Evolutionary conservation across 2,888 invertebrate species (phyloP), one percentile per base, ranked within the genome.

Genomic region (Automeris io): DNA sequence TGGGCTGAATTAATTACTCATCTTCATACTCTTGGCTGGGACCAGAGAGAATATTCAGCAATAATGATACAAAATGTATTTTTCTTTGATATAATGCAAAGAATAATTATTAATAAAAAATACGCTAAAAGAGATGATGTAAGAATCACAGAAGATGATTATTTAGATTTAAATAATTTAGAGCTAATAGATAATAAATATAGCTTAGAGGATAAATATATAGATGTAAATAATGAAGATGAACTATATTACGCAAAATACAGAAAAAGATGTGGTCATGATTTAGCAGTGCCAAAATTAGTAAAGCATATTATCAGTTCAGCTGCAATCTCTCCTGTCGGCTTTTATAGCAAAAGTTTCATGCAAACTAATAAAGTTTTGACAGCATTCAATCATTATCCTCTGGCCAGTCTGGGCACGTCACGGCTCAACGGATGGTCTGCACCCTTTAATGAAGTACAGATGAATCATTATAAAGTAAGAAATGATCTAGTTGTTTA

Each of bases 331-430:
- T 92, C 91, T 56, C 89, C 88, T 2, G 77, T 87, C 42, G 91
- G 91, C 11, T 90, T 90, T 49, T 92, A 91, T 42, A 91, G 91
- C 36, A 93, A 93, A 68, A 93, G 93, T 64, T 90, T 93, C 64
- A 89, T 93, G 63, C 74, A 89, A 13, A 91, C 91, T 3, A 83
- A 83, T 47, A 89, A 88, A 45, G 88, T 92, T 18, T 72, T 92
- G 54, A 91, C 90, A 33, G 92, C 93, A 25, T 93, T 93, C 72
- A 93, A 93, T 70, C 93, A 93, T 64, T 93, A 93, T 59, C 90
- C 92, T 3, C 68, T 93, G 47, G 86, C 89, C 40, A 86, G 88
- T 40, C 61, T 92, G 18, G 88, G 88, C 36, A 78, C 88, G 5
- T 81, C 89, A 9, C 82, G 88, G 12, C 81, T 87, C 47, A 72